Evolutionary conservation across 2,113 vertebrate genomes (phyloP), one percentile per base, ranked within the genome.

Genomic region (Oncorhynchus gorbuscha): DNA sequence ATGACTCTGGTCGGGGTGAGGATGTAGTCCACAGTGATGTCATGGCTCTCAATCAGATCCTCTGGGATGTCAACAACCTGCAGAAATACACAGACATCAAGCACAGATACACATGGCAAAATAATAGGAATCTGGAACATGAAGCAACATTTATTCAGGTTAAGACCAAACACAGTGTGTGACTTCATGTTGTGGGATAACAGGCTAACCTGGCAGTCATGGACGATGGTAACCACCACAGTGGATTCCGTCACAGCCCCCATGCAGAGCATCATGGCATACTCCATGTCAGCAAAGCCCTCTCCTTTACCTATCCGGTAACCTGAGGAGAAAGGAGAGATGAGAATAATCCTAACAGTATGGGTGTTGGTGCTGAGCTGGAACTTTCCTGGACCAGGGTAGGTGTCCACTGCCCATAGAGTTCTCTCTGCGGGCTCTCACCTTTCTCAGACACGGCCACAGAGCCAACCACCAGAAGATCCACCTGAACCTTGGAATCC

Each of bases 251-350:
- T 83, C 78, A 98, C 93, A 0, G 96, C 95, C 30, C 94, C 96
- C 95, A 98, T 97, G 0, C 93, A 93, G 32, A 91, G 93, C 97
- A 99, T 99, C 97, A 99, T 98, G 73, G 93, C 96, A 9, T 96
- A 98, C 78, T 99, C 98, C 87, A 99, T 89, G 74, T 99, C 98
- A 0, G 97, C 95, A 59, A 92, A 99, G 24, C 98, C 98, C 87
- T 99, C 97, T 6, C 98, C 98, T 92, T 99, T 99, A 49, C 98
- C 98, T 62, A 99, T 95, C 22, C 98, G 93, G 90, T 94, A 94
- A 32, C 98, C 98, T 99, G 58, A 65, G 14, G n/a, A 76, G 3
- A 80, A 8, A 68, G 11, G 13, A 62, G 20, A 65, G 65, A 35
- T 22, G 32, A 69, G 30, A 35, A 3, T 32, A 5, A 18, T 8